These are phyloP conservation scores for Eulemur macaco DNA, from an alignment of 2,113 vertebrate genomes.

Conservation along the genomic window DNA sequence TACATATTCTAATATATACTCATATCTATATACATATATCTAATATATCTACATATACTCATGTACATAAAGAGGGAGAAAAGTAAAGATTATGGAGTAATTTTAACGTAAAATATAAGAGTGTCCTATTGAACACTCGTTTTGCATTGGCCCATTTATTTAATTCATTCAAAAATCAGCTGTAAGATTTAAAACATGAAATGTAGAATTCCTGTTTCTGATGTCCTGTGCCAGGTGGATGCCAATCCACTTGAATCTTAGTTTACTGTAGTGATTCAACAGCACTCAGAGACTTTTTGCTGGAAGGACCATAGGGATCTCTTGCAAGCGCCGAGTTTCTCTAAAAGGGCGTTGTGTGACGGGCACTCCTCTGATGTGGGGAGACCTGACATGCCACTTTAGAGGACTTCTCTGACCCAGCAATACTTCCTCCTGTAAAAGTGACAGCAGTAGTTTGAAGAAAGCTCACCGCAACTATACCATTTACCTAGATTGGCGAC, in stretches of 20 bases:
- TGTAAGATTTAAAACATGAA: background rate
- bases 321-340: background rate
- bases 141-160: too few relatives aligned
- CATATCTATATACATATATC: background rate
- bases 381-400: accelerated
- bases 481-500: accelerated
- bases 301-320: too few relatives aligned
- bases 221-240: background rate
- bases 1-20: background rate
- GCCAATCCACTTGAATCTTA: background rate
- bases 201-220: background rate
- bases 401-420: background rate
- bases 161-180: background rate
- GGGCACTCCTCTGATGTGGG: background rate
- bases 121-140: background rate
- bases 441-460: background rate
- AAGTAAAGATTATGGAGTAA: background rate
- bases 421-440: background rate
- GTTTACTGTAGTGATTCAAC: background rate
- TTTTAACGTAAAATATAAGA: background rate
- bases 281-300: background rate
- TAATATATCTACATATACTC: background rate
- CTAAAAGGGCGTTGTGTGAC: background rate
- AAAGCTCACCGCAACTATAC: background rate
- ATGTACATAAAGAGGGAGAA: background rate